phyloP scores from a whole-genome alignment of 23 tunicate genomes.

The Ascidia mentula region DNA sequence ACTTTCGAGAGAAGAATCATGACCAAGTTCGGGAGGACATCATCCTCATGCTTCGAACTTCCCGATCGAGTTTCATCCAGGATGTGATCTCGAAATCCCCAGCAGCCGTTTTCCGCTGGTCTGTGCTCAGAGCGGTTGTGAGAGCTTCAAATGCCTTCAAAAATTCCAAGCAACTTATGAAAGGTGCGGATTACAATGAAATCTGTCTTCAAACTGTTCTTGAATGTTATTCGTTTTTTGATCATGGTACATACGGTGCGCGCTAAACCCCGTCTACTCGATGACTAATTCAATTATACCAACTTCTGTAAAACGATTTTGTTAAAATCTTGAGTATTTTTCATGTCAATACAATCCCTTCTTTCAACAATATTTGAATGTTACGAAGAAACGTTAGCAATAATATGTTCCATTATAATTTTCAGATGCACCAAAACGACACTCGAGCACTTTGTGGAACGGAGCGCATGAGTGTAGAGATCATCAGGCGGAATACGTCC shows the following conservation, averaged over 20 bases:
- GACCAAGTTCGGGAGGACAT: constrained; percentile 80
- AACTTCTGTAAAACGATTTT: too few relatives aligned
- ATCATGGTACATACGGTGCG: too few relatives aligned
- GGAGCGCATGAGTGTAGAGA: constrained; percentile 23
- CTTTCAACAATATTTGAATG: too few relatives aligned
- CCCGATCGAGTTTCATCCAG: constrained; percentile 51
- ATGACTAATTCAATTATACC: too few relatives aligned
- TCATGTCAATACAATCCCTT: too few relatives aligned
- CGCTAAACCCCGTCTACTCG: too few relatives aligned
- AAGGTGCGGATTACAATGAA: too few relatives aligned
- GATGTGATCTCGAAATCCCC: constrained; percentile 60
- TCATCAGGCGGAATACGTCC: constrained; percentile 47
- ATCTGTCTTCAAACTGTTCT: too few relatives aligned
- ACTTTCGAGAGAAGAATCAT: constrained; percentile 75
- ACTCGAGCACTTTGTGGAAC: not conserved
- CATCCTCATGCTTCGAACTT: constrained; percentile 33
- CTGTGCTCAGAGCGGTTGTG: constrained; percentile 54
- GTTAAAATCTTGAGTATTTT: too few relatives aligned
- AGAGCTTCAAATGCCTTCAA: constrained; percentile 47
- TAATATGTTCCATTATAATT: too few relatives aligned
- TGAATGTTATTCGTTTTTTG: too few relatives aligned
- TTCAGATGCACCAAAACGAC: not conserved
- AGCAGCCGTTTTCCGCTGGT: constrained; percentile 55
- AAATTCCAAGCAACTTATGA: not conserved
- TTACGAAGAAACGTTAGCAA: too few relatives aligned